Evolutionary conservation across 2,888 invertebrate genomes (phyloP).

Genomic region (Amphipoea lucens): DNA sequence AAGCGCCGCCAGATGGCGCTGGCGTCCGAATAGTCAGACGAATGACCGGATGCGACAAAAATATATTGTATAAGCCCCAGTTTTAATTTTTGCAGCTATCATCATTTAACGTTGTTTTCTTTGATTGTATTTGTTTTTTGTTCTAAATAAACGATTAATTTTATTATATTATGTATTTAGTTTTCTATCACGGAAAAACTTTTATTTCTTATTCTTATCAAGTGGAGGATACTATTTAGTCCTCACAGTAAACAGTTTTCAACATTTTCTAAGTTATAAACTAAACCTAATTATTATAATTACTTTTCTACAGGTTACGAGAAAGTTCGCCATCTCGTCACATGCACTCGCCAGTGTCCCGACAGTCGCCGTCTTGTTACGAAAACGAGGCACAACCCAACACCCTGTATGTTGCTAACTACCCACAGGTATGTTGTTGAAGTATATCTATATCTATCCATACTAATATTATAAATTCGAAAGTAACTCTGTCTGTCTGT

Average conservation of each 20-base stretch:
- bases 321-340: slow-evolving; percentile 79
- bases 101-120: too few relatives aligned
- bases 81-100: too few relatives aligned
- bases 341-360: slow-evolving; percentile 79
- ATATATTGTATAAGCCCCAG: too few relatives aligned
- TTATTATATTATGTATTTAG: too few relatives aligned
- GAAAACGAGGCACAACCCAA: slow-evolving; percentile 77
- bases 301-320: slow-evolving; percentile 63
- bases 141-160: too few relatives aligned
- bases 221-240: background rate
- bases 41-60: too few relatives aligned
- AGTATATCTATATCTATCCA: background rate
- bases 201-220: background rate
- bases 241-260: background rate
- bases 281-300: background rate
- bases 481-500: too few relatives aligned
- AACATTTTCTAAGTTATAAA: background rate
- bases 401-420: slow-evolving; percentile 80
- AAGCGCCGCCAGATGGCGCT: too few relatives aligned
- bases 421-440: slow-evolving; percentile 79
- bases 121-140: too few relatives aligned
- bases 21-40: too few relatives aligned
- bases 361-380: slow-evolving; percentile 82
- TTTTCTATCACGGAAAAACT: too few relatives aligned
- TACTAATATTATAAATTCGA: too few relatives aligned